Evolutionary conservation across 1,140 invertebrate species (phyloP), one percentile per base, ranked within the genome.

Genomic region (Limonius californicus): DNA sequence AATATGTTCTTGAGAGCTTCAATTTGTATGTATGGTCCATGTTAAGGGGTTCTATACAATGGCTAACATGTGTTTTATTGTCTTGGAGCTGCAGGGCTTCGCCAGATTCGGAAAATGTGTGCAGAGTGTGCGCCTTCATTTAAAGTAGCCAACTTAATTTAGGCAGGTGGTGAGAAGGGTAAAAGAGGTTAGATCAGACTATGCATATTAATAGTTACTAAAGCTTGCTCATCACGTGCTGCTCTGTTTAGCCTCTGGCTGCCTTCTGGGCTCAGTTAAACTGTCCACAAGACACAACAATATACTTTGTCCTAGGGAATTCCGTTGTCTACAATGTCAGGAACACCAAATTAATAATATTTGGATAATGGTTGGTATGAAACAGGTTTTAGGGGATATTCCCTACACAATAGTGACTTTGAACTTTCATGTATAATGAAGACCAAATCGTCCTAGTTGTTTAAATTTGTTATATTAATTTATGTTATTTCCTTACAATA

Each of bases 201-300:
- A 50, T 50, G 45, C 45, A 50, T 50, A 50, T 50, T 50, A 50
- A 50, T 50, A 50, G 45, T 50, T 50, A 50, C 20, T 50, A 50
- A 50, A 50, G 45, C 45, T 7, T 50, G 2, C 45, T 18, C 45
- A 21, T 50, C 45, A 50, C 45, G 16, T 19, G 16, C 14, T 18
- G 1, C 45, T 19, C 16, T 50, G 16, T 50, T 50, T 50, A 12
- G 45, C 20, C 16, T 21, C 16, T 50, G 14, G 20, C n/a, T 11
- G 20, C 16, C 45, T 50, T 50, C 14, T 21, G 45, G 35, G 35
- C 35, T 19, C 20, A 19, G 9, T 12, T 50, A 50, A 50, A 50
- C 45, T 50, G 45, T 50, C 45, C 20, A 50, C 7, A 11, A 50
- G 45, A 50, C 45, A 50, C 35, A 39, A 12, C 35, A 39, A 39